These are phyloP conservation scores for Athalia circularis DNA, from an alignment of 2,888 invertebrate genomes.

Conservation along the genomic window DNA sequence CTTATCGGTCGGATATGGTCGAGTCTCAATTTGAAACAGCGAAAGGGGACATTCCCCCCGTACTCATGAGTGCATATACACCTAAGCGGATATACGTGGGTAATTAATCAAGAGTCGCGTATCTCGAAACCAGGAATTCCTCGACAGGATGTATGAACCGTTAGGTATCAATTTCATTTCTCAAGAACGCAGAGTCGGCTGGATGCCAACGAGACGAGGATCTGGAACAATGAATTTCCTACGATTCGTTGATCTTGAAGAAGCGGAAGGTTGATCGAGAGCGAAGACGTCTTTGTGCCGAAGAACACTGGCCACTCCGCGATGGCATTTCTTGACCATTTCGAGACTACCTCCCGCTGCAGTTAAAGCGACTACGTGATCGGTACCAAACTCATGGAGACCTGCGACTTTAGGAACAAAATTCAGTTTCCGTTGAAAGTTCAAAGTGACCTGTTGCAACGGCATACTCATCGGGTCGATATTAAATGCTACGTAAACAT, in stretches of 20 bases:
- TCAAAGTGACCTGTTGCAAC: too few relatives aligned
- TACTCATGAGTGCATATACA: neutral
- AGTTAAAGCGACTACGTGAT: too few relatives aligned
- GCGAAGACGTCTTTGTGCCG: conserved; percentile 38
- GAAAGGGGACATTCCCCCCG: conserved; percentile 8
- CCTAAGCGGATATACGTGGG: neutral
- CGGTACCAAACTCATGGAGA: too few relatives aligned
- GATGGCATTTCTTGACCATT: too few relatives aligned
- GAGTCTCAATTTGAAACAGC: neutral
- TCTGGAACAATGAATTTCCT: too few relatives aligned
- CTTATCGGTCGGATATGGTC: neutral
- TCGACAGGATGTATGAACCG: neutral
- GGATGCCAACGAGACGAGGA: neutral
- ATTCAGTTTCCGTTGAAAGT: too few relatives aligned
- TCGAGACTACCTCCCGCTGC: too few relatives aligned
- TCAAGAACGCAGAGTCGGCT: neutral
- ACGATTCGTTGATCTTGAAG: neutral
- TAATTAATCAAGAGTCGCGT: neutral
- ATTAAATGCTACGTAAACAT: too few relatives aligned
- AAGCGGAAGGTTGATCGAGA: conserved; percentile 35
- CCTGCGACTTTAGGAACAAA: too few relatives aligned
- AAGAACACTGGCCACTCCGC: too few relatives aligned
- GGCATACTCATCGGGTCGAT: too few relatives aligned
- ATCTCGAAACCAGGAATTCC: neutral
- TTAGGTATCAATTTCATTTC: neutral